Evolutionary conservation across 2,888 invertebrate genomes (phyloP).

Genomic region (Netelia virgata): DNA sequence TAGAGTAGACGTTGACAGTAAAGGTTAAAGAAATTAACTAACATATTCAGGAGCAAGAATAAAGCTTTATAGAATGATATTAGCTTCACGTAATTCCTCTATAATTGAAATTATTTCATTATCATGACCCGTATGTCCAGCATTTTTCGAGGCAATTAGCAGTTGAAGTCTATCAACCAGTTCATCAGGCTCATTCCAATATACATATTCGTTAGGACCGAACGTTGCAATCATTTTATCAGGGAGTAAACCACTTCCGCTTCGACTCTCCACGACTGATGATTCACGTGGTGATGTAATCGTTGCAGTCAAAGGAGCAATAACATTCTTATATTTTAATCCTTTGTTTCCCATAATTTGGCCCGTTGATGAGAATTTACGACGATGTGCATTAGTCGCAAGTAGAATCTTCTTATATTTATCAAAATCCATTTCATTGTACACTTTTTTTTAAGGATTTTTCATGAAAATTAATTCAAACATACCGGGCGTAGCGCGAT

Average conservation of each 20-base stretch:
- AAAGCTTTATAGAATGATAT: constrained; percentile 5
- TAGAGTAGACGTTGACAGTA: not conserved
- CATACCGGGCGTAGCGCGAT: constrained; percentile 26
- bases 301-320: not conserved
- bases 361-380: not conserved
- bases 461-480: constrained; percentile 23
- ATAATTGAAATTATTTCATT: too few relatives aligned
- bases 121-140: too few relatives aligned
- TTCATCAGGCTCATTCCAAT: constrained; percentile 38
- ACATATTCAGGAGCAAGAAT: not conserved
- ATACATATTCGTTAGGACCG: constrained; percentile 1
- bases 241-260: not conserved
- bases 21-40: not conserved
- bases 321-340: too few relatives aligned
- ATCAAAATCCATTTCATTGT: not conserved
- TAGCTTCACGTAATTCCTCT: too few relatives aligned
- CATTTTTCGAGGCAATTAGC: too few relatives aligned
- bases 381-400: constrained; percentile 26
- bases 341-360: constrained; percentile 11
- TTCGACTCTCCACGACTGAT: not conserved
- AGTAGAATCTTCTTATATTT: constrained; percentile 27
- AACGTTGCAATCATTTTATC: not conserved
- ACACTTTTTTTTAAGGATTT: not conserved
- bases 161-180: too few relatives aligned
- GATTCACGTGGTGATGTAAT: not conserved